Evolutionary conservation across 2,888 invertebrate species (phyloP).

Genomic region (Vanessa cardui): DNA sequence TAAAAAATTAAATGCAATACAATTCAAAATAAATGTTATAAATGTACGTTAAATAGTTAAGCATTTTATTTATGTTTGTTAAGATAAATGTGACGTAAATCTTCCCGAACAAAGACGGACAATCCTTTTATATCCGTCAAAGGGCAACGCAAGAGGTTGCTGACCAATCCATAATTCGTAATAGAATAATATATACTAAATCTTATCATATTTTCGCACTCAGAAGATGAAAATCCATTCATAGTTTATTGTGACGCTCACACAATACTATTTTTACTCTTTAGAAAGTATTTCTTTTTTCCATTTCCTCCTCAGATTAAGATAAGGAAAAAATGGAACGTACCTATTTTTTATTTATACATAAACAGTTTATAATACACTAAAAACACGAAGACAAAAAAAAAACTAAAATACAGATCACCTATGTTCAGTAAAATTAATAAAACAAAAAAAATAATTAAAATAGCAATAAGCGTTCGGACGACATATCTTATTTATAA

Average conservation of each 20-base stretch:
- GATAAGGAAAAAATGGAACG: background rate
- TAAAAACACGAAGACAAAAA: background rate
- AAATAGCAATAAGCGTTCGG: no score
- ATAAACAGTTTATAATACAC: background rate
- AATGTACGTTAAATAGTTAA: background rate
- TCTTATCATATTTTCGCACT: slow-evolving; percentile 48
- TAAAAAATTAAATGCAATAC: background rate
- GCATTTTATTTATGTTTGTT: background rate
- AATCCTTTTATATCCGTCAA: slow-evolving; percentile 62
- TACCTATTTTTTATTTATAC: background rate
- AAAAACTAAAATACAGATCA: no score
- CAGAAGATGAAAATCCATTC: slow-evolving; percentile 39
- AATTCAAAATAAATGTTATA: background rate
- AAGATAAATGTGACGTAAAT: slow-evolving; percentile 53
- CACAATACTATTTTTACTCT: slow-evolving; percentile 27
- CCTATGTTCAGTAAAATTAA: no score
- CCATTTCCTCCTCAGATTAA: background rate
- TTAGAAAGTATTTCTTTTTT: slow-evolving; percentile 12
- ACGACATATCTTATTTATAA: no score
- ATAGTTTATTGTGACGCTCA: slow-evolving; percentile 34
- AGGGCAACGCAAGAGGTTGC: slow-evolving; percentile 60
- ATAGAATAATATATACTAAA: slow-evolving; percentile 55
- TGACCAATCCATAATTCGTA: slow-evolving; percentile 61
- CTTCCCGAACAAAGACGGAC: slow-evolving; percentile 55
- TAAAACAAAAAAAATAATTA: no score